Percentiles rank a stretch among this genome's conserved stretches.
Conservation (phyloP, 1,140 invertebrate genomes). For the Heliconius nattereri region DNA sequence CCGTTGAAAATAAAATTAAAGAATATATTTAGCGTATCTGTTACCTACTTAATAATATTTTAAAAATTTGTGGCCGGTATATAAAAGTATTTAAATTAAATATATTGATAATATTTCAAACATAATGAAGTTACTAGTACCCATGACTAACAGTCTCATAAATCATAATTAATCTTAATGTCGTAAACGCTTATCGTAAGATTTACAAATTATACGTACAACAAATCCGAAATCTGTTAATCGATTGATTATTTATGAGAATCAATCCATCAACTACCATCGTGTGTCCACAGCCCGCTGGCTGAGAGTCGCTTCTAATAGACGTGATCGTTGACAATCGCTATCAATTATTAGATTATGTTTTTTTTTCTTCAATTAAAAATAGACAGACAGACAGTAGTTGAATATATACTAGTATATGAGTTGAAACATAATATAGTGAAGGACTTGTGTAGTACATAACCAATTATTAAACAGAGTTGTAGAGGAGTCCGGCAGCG, state of each 20-base stretch:
- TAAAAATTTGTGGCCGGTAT: no score
- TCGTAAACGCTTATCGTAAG: neutral
- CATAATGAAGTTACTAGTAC: neutral
- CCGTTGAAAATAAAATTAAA: no score
- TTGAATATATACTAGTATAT: no score
- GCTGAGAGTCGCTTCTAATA: neutral
- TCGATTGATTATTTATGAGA: neutral
- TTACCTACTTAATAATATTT: no score
- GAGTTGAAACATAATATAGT: no score
- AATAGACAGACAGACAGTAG: no score
- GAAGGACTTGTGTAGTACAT: no score
- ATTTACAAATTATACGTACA: neutral
- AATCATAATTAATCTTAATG: conserved; percentile 11
- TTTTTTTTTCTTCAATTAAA: no score
- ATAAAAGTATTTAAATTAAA: neutral
- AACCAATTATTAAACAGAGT: no score
- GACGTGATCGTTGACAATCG: neutral
- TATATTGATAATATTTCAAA: neutral
- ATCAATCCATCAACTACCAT: neutral
- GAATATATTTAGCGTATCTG: no score
- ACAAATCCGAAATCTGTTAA: conserved; percentile 1
- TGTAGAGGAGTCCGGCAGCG: no score
- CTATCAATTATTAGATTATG: neutral
- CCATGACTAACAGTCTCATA: neutral
- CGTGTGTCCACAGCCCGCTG: neutral